Base-by-base conservation (phyloP, 37 sponge, comb jelly and placozoan genomes). In the Dysidea cf. avara region DNA sequence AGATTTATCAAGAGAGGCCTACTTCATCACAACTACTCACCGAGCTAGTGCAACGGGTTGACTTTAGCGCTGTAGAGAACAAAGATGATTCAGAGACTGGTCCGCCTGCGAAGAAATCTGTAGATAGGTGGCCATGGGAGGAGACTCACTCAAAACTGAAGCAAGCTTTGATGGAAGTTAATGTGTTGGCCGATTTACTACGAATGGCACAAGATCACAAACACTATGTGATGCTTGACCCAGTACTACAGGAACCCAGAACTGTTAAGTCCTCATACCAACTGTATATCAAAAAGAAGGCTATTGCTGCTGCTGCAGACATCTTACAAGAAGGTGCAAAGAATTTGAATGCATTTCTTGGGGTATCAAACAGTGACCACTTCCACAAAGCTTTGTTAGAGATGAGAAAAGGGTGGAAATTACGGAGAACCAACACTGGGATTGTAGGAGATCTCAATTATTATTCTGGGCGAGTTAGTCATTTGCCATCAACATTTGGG, bases 61-160 rank as follows among this genome's bases (percentile, higher is more conserved):
- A 88, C 39, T 88, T 88, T 70, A 72, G 61, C 52, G 72, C 37
- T 0, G 49, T 20, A 1, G 31, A 51, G 25, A 67, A 73, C n/a
- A 51, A 31, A 2, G 72, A 62, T 18, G 46, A 33, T 7, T 76
- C 68, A 1, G 46, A 40, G 22, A 20, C 11, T 0, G 79, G 53
- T 33, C 70, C 80, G 7, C 40, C 79, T 25, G 26, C 71, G 16
- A 88, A 78, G 33, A 88, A 66, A 37, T 5, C 68, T 25, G 51
- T 73, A 16, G 81, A 82, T 11, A 64, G 68, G 68, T 88, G 88
- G 88, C 83, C 88, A 0, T 88, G 88, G 88, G 83, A 88, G 56
- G 53, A 49, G 12, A 33, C 77, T 36, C 83, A 88, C 56, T 74
- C 88, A 0, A 88, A 88, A 68, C 56, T 88, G 48, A 88, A 72